A percentile compares a stretch with the other conserved stretches of the same genome.
These are phyloP conservation scores for Polyploca ridens DNA, from an alignment of 2,888 invertebrate genomes.

Conservation along the genomic window DNA sequence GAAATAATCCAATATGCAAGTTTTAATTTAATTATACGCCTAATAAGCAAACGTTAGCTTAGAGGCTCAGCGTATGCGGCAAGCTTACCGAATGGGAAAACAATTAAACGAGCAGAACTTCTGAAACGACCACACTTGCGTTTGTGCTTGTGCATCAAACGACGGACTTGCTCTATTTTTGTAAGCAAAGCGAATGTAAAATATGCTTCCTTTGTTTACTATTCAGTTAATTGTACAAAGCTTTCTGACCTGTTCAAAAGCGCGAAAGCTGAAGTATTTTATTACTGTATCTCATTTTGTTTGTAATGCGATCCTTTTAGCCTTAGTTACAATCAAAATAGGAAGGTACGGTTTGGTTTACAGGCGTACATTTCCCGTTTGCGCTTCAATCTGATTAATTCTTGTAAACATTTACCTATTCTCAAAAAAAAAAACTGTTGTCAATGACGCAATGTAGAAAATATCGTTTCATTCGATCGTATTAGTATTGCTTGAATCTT, in stretches of 20 bases:
- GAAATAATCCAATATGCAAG: conserved; percentile 40
- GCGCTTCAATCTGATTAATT: no score
- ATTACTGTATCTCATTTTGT: neutral
- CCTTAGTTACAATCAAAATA: neutral
- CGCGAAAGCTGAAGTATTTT: neutral
- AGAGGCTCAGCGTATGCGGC: conserved; percentile 41
- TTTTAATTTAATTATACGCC: conserved; percentile 59
- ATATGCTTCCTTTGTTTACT: conserved; percentile 25
- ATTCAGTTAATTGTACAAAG: neutral
- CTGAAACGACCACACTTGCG: conserved; percentile 41
- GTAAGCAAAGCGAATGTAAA: conserved; percentile 36
- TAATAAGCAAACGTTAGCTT: conserved; percentile 48
- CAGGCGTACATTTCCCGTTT: neutral
- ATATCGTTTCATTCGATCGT: no score
- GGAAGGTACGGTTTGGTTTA: no score
- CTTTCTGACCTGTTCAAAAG: neutral
- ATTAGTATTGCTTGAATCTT: no score
- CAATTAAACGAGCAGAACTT: conserved; percentile 47
- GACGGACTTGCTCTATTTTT: conserved; percentile 35
- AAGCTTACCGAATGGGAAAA: conserved; percentile 55
- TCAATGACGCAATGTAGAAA: no score
- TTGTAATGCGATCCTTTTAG: neutral
- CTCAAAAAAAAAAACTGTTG: no score
- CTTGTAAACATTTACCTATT: no score
- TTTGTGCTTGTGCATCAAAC: conserved; percentile 24